A percentile compares a stretch with the other conserved stretches of the same genome.
phyloP scores from a whole-genome alignment of 2,797 vertebrate species.

The Lepilemur ruficaudatus region DNA sequence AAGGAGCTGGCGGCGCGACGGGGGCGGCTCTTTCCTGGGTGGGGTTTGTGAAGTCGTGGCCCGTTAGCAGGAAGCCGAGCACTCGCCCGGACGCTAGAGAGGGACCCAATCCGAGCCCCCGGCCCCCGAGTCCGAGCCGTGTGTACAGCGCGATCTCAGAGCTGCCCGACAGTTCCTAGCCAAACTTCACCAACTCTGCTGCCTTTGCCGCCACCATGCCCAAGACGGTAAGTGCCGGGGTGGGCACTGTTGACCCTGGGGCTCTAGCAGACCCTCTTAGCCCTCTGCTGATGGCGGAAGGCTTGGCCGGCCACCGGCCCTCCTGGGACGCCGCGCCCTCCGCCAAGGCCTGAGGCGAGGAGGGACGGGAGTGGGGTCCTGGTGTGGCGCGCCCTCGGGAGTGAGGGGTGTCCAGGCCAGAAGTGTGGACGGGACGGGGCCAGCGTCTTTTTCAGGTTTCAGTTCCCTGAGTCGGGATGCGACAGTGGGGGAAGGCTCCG shows the following conservation, averaged over 20 bases:
- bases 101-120: conserved; percentile 29
- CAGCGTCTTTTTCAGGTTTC: conserved; percentile 25
- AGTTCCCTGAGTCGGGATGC: conserved; percentile 5
- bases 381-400: neutral
- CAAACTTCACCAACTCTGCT: conserved; percentile 71
- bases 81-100: conserved; percentile 26
- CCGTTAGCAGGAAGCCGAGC: conserved; percentile 81
- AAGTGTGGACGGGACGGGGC: neutral
- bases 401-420: neutral
- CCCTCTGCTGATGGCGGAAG: neutral
- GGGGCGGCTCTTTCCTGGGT: conserved; percentile 77
- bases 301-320: neutral
- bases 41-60: conserved; percentile 77
- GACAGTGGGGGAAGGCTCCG: neutral
- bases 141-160: neutral
- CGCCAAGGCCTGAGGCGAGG: neutral
- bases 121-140: neutral
- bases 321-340: neutral
- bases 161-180: conserved; percentile 43
- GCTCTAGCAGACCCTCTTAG: neutral
- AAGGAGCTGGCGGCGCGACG: conserved; percentile 62
- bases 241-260: neutral
- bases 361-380: conserved; percentile 12
- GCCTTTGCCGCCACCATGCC: conserved; percentile 80
- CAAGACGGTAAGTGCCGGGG: conserved; percentile 80